Evolutionary conservation across 2,113 vertebrate genomes (phyloP), one percentile per base, ranked within the genome.

Genomic region (Petrocephalus zakoni): DNA sequence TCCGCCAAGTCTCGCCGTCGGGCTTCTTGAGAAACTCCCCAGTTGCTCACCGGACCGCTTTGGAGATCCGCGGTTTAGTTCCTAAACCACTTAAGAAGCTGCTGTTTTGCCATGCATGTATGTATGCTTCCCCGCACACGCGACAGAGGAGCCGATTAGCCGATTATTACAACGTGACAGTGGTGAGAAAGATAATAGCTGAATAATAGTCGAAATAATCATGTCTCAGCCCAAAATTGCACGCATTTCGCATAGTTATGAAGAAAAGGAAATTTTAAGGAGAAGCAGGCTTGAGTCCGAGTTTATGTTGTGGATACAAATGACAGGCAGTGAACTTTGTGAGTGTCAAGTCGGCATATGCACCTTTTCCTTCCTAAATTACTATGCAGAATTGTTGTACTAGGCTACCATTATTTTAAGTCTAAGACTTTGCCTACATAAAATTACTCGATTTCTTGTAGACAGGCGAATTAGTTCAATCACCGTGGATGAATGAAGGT

Each of bases 51-150:
- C 42, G 88, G 83, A 89, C 87, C 68, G 29, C 61, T 61, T 25
- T 75, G 84, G 64, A 87, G 25, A 55, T 37, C 68, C 29, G 86
- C 78, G 72, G 64, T 64, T 82, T 87, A 85, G 82, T 85, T 88
- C 75, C 46, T 52, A 85, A 49, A 88, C 47, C 19, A n/a, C 9
- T 53, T 55, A 49, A 52, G 47, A 85, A 52, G 72, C 72, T 83
- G 81, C 46, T 22, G 46, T 83, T 83, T 83, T 46, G 22, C 19
- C 37, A 83, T 83, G 81, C 21, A 49, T 83, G 46, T 49, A 83
- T 47, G 37, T 21, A 46, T 46, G n/a, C n/a, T 83, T 83, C 5
- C 22, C 22, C 72, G 81, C 37, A 49, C 19, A 49, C 9, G 19
- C 81, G 21, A 81, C 34, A n/a, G 46, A 47, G 42, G n/a, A n/a